These are phyloP conservation scores for Neolamprologus multifasciatus DNA, from an alignment of 2,797 vertebrate species.

Conservation along the genomic window DNA sequence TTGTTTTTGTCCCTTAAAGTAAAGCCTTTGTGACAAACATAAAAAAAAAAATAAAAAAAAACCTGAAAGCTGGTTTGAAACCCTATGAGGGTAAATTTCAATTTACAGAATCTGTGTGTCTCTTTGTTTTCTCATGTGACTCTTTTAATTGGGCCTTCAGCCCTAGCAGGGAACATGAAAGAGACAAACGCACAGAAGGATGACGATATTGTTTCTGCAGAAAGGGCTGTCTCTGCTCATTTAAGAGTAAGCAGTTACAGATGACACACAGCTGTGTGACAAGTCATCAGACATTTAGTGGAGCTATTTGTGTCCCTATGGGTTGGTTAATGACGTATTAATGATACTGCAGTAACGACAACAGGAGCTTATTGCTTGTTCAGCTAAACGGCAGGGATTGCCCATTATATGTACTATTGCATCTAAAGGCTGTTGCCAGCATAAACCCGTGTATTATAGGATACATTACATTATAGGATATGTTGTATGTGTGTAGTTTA, in stretches of 20 bases:
- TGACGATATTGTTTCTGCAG: background rate
- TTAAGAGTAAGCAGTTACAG: background rate
- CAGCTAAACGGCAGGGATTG: background rate
- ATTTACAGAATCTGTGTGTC: background rate
- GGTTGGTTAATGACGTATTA: background rate
- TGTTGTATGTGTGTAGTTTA: background rate
- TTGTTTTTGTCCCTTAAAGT: background rate
- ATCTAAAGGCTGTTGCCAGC: background rate
- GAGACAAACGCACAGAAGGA: background rate
- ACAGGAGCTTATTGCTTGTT: background rate
- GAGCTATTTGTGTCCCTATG: background rate
- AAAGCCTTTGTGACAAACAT: background rate
- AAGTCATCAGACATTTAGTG: background rate
- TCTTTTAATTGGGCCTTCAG: background rate
- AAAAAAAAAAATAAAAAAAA: rapidly evolving
- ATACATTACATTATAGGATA: background rate
- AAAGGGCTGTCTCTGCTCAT: background rate
- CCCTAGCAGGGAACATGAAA: background rate
- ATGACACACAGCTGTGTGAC: background rate
- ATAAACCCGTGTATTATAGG: background rate
- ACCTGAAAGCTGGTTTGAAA: background rate
- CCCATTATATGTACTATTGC: background rate
- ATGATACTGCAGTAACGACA: constrained; percentile 1
- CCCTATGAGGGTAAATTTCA: background rate
- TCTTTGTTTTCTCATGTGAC: background rate